Percentiles rank a stretch among this genome's conserved stretches.
phyloP scores from a whole-genome alignment of 1,140 invertebrate species.

The Drosophila simulans region DNA sequence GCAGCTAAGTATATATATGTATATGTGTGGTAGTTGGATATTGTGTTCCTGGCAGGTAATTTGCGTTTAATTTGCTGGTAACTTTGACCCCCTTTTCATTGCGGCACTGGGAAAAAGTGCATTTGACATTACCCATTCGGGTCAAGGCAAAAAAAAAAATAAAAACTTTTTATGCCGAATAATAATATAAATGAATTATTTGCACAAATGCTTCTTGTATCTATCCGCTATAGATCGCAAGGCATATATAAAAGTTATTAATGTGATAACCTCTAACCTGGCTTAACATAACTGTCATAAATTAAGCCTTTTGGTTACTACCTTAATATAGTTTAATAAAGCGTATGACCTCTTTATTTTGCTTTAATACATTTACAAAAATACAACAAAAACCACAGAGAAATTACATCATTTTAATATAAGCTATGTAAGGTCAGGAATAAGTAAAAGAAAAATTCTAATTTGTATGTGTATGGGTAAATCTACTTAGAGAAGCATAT shows the following conservation, averaged over 20 bases:
- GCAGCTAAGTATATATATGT: background rate
- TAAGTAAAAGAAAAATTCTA: constrained; percentile 6
- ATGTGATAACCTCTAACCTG: no score
- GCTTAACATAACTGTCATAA: no score
- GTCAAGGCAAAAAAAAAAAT: constrained; percentile 19
- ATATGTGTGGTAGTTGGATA: background rate
- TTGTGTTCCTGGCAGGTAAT: constrained; percentile 50
- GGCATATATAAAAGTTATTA: no score
- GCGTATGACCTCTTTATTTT: no score
- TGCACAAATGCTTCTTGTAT: background rate
- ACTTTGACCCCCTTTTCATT: constrained; percentile 39
- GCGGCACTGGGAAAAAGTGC: constrained; percentile 10
- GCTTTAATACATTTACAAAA: no score
- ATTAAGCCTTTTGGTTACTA: no score
- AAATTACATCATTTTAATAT: background rate
- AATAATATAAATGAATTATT: background rate
- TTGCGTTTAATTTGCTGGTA: constrained; percentile 43
- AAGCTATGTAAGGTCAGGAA: constrained; percentile 4
- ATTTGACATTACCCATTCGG: constrained; percentile 25
- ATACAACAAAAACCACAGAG: no score
- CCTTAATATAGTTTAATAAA: no score
- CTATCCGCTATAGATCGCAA: no score
- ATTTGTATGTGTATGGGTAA: background rate
- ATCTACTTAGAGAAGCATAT: constrained; percentile 14
- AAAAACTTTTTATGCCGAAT: background rate